Percentiles rank a stretch among this genome's conserved stretches.
Conservation (phyloP, 2,113 vertebrate genomes). For the Cyprinodon brontotheroides region DNA sequence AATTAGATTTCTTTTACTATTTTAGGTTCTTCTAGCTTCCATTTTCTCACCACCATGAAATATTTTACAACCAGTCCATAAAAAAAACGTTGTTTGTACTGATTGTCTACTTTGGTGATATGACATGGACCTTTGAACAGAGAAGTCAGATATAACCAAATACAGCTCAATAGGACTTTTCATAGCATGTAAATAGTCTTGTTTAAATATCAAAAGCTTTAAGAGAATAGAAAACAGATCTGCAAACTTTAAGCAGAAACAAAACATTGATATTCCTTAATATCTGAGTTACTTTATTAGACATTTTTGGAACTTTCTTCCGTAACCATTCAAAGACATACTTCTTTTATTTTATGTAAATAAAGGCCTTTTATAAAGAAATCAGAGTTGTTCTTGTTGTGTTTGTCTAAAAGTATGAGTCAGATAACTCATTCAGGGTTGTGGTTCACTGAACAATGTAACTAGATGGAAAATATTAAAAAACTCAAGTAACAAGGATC, state of each 20-base stretch:
- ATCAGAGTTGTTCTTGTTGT: neutral
- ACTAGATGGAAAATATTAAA: neutral
- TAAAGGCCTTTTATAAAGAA: neutral
- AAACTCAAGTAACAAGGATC: neutral
- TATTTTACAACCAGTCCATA: constrained; percentile 16
- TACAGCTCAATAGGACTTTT: neutral
- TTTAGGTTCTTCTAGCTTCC: neutral
- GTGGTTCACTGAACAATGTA: neutral
- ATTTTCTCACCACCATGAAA: neutral
- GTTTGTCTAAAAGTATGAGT: neutral
- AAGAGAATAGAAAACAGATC: neutral
- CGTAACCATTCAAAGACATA: neutral
- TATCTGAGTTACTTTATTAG: neutral
- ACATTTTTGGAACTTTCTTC: neutral
- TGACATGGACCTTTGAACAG: constrained; percentile 19
- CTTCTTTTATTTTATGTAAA: neutral
- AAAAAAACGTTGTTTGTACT: constrained; percentile 1
- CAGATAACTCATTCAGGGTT: neutral
- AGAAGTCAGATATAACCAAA: neutral
- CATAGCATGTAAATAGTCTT: neutral
- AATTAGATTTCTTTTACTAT: neutral
- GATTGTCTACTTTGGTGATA: neutral
- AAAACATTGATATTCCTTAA: neutral
- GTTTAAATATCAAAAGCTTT: neutral
- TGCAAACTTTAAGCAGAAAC: neutral